A percentile compares a stretch with the other conserved stretches of the same genome.
Evolutionary conservation across 2,797 vertebrate genomes (phyloP).

Genomic region (Helicolenus hilgendorfi): DNA sequence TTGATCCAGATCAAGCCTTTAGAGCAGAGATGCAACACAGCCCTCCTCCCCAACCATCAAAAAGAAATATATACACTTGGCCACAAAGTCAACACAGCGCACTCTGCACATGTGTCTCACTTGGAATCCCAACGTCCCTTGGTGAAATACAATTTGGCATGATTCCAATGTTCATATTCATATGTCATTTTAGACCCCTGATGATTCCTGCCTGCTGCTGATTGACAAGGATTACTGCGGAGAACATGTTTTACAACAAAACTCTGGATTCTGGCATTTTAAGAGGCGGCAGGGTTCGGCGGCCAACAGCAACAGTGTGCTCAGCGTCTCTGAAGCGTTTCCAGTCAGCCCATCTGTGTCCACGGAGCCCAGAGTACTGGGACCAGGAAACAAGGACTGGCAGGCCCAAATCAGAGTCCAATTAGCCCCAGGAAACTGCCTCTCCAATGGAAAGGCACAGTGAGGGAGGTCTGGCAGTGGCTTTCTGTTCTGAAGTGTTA

Average conservation of each 20-base stretch:
- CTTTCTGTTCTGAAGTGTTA: slow-evolving; percentile 44
- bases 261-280: slow-evolving; percentile 68
- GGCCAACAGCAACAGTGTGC: slow-evolving; percentile 84
- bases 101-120: slow-evolving; percentile 46
- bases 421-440: slow-evolving; percentile 75
- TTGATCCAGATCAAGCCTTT: slow-evolving; percentile 62
- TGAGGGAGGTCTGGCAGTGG: slow-evolving; percentile 55
- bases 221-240: slow-evolving; percentile 59
- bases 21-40: slow-evolving; percentile 46
- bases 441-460: slow-evolving; percentile 43
- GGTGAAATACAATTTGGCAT: slow-evolving; percentile 56
- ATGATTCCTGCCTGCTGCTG: slow-evolving; percentile 53
- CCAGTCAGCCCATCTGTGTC: slow-evolving; percentile 78
- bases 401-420: slow-evolving; percentile 67
- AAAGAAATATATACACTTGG: slow-evolving; percentile 50
- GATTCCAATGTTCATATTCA: slow-evolving; percentile 54
- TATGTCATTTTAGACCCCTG: slow-evolving; percentile 25
- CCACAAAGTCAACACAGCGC: slow-evolving; percentile 56
- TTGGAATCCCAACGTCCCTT: slow-evolving; percentile 38
- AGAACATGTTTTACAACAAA: slow-evolving; percentile 81
- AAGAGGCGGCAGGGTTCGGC: slow-evolving; percentile 37
- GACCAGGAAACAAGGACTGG: slow-evolving; percentile 84
- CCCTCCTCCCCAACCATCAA: slow-evolving; percentile 14
- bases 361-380: slow-evolving; percentile 56
- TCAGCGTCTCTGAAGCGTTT: slow-evolving; percentile 69